Evolutionary conservation across 2,888 invertebrate genomes (phyloP), one percentile per base, ranked within the genome.

Genomic region (Agriopis leucophaearia): DNA sequence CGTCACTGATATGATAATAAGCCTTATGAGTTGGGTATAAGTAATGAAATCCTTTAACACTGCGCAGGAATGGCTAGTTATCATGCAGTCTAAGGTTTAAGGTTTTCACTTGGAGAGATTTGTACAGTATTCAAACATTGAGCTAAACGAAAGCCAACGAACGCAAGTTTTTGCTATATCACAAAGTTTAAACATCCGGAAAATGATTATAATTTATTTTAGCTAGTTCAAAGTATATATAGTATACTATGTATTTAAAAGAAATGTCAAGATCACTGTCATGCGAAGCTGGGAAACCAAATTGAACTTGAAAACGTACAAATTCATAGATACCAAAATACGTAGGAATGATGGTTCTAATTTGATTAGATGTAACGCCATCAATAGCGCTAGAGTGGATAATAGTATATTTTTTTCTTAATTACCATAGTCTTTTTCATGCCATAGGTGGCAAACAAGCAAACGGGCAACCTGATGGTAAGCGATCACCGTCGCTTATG

Each of bases 11-110:
- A 72, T 59, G 51, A 69, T 72, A 72, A 40, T 60, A 7, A 71
- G 69, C 76, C 69, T 70, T 78, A 64, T 8, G 0, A 6, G 56
- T 27, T 59, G 27, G 48, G 13, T 9, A 48, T 75, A 77, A 67
- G 64, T 75, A 70, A 64, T 8, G 5, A 45, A 56, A 68, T 73
- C 1, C 35, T 45, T 59, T 48, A 27, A 10, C 7, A n/a, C 35
- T 36, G 52, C 9, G 15, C 40, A 15, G 16, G 40, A 40, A 45
- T 64, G 15, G 45, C 15, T 58, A 52, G 61, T 57, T 56, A 18
- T 18, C 38, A 58, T 52, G 35, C 54, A 56, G 48, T 35, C 52
- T 40, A n/a, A 50, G 9, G 63, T 67, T 68, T 40, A n/a, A 50
- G 9, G 63, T 67, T 68, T 63, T 70, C 68, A 64, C 54, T 58